Conservation (phyloP, 2,797 vertebrate species). For the Sphenodon punctatus region DNA sequence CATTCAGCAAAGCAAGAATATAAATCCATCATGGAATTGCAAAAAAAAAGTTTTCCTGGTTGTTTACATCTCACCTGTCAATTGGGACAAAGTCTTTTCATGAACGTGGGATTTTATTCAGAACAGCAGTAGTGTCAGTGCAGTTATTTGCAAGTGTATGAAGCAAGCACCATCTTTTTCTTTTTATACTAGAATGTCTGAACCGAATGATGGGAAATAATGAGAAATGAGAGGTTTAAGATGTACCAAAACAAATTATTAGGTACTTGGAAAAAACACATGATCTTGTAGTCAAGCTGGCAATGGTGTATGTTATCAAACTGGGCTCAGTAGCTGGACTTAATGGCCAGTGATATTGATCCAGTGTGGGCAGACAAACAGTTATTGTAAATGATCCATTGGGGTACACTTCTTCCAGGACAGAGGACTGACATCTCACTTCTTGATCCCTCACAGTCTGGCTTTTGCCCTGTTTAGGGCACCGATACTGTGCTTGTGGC, state of each 20-base stretch:
- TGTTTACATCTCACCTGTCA: not conserved
- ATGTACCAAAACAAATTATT: too few relatives aligned
- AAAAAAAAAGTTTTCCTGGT: not conserved
- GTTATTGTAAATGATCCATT: not conserved
- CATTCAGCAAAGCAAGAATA: not conserved
- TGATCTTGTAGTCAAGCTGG: not conserved
- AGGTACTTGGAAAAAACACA: too few relatives aligned
- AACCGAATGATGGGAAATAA: not conserved
- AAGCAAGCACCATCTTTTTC: not conserved
- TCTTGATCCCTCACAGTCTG: too few relatives aligned
- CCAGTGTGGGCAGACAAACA: not conserved
- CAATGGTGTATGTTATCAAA: not conserved
- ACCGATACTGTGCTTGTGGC: too few relatives aligned
- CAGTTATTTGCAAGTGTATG: not conserved
- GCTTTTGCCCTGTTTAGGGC: too few relatives aligned
- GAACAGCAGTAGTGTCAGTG: not conserved
- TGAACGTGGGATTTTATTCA: too few relatives aligned
- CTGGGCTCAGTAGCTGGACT: not conserved
- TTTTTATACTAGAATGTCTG: not conserved
- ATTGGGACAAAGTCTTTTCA: too few relatives aligned
- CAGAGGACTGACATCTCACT: not conserved
- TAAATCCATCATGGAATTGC: not conserved
- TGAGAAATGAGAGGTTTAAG: not conserved
- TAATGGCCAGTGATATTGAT: not conserved
- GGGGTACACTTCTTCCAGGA: not conserved